Base-by-base conservation (phyloP, 2,797 vertebrate species). In the Falco novaeseelandiae region DNA sequence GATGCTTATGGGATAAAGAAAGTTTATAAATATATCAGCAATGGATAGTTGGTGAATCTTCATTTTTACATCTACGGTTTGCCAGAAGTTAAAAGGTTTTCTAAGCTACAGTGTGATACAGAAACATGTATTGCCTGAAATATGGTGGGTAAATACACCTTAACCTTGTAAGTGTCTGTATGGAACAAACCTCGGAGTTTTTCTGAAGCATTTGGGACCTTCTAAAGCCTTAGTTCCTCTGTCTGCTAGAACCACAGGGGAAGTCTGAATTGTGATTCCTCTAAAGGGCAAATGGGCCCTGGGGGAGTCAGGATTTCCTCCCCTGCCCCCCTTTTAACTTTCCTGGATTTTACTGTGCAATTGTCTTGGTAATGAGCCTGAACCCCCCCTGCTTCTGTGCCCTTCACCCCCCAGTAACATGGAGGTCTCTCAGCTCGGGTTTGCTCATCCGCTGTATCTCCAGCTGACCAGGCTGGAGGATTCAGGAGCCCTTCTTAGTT, bases 21-120 rank as follows among this genome's bases (percentile, higher is more conserved):
- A 86, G 84, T 95, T 96, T 96, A 93, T 93, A 94, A 96, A 93
- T 93, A 81, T 5, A 92, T 86, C 63, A 55, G 82, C 65, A 86
- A 26, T 0, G 0, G 61, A 32, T 95, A 69, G 89, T 94, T 13
- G 1, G 40, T 5, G 2, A 74, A 42, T 92, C 77, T 94, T 96
- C 84, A 27, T 87, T 87, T 87, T 89, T 54, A 5, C 57, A 51
- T 93, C 90, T 71, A 7, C 49, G 4, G n/a, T 48, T 67, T 96
- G 71, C 71, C 65, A 93, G 36, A 69, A 91, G 52, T 40, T 57
- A 82, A 69, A 79, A 70, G 44, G 54, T 61, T 87, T 85, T 90
- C 36, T 18, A 67, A 21, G 29, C 44, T 36, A 26, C 2, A 3
- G 6, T 26, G 20, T 27, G 40, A 21, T 65, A 77, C 40, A 70